These are phyloP conservation scores for Polietes domitor DNA, from an alignment of 2,888 invertebrate species.

Conservation along the genomic window DNA sequence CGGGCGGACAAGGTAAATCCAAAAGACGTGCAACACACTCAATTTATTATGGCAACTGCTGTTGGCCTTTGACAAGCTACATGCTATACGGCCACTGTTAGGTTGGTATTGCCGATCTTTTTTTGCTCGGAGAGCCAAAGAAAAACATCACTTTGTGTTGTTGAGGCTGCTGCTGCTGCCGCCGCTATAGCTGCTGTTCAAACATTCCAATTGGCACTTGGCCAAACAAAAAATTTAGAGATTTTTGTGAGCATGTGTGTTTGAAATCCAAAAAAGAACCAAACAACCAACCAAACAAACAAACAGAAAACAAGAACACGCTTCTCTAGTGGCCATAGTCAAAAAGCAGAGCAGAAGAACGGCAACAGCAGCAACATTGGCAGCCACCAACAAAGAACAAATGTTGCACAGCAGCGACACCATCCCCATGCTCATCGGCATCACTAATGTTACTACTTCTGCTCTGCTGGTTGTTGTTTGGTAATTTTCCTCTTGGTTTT, in stretches of 20 bases:
- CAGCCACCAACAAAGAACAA: background rate
- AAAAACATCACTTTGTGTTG: constrained; percentile 14
- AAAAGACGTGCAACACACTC: too few relatives aligned
- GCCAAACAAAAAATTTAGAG: constrained; percentile 54
- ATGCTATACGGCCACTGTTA: background rate
- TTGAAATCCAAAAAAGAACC: constrained; percentile 26
- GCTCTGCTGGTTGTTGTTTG: background rate
- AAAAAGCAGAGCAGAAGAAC: constrained; percentile 12
- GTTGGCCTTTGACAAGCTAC: background rate
- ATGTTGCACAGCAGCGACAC: constrained; percentile 8
- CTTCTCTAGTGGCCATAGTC: constrained; percentile 24
- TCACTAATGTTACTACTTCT: background rate
- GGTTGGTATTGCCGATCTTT: background rate
- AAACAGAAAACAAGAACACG: background rate
- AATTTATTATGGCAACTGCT: background rate
- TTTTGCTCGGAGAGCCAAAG: background rate
- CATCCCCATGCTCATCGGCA: background rate
- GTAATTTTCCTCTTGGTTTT: constrained; percentile 27
- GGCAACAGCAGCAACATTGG: constrained; percentile 1
- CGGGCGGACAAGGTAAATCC: too few relatives aligned
- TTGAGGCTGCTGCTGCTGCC: background rate
- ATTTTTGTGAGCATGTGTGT: background rate
- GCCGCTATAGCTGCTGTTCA: constrained; percentile 42
- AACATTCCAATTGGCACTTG: constrained; percentile 61
- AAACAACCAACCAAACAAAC: background rate